phyloP scores from a whole-genome alignment of 2,888 invertebrate genomes.

The Metalampra italica region DNA sequence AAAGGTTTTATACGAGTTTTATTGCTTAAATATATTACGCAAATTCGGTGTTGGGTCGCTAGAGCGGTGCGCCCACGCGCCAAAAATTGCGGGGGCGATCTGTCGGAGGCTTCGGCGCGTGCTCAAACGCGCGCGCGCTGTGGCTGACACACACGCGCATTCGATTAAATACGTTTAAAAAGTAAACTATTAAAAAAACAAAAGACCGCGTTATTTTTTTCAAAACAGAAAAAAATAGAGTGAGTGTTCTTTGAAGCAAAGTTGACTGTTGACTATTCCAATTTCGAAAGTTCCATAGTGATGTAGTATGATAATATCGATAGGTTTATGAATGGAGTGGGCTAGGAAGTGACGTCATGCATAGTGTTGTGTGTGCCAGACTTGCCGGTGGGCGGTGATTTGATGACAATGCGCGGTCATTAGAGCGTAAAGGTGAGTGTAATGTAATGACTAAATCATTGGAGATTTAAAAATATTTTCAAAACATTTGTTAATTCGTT shows the following conservation, averaged over 20 bases:
- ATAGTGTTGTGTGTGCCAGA: constrained; percentile 67
- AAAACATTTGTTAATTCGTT: constrained; percentile 16
- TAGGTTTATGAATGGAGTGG: constrained; percentile 71
- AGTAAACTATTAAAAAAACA: constrained; percentile 33
- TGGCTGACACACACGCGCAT: constrained; percentile 60
- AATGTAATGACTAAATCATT: constrained; percentile 44
- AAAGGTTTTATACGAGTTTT: constrained; percentile 31
- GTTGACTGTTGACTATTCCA: constrained; percentile 24
- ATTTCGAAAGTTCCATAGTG: constrained; percentile 37
- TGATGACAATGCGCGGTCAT: constrained; percentile 72
- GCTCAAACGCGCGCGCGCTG: constrained; percentile 69
- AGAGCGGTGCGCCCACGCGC: constrained; percentile 60
- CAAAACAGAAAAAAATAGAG: constrained; percentile 8
- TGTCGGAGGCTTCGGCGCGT: constrained; percentile 67
- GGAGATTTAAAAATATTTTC: constrained; percentile 35
- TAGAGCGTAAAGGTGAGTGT: constrained; percentile 73
- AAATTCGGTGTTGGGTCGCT: constrained; percentile 62
- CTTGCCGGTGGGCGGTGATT: constrained; percentile 51
- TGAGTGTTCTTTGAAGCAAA: constrained; percentile 16
- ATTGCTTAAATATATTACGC: constrained; percentile 67
- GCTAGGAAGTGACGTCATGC: constrained; percentile 74
- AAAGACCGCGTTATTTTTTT: constrained; percentile 25
- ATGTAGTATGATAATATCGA: constrained; percentile 32
- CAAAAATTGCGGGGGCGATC: constrained; percentile 71
- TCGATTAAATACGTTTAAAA: constrained; percentile 26